Evolutionary conservation across 2,888 invertebrate genomes (phyloP).

Genomic region (Zygaena filipendulae): DNA sequence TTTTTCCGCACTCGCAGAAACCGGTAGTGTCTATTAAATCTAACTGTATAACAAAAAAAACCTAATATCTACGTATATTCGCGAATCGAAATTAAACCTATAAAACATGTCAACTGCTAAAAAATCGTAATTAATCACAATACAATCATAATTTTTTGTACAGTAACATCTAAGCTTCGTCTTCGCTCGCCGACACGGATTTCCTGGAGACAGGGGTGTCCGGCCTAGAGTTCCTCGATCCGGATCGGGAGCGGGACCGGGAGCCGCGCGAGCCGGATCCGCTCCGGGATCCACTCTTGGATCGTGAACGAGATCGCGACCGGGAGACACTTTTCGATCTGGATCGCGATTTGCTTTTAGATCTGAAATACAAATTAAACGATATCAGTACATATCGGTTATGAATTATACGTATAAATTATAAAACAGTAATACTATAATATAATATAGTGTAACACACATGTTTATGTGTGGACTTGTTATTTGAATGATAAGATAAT

Average conservation of each 20-base stretch:
- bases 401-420: too few relatives aligned
- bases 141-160: too few relatives aligned
- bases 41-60: too few relatives aligned
- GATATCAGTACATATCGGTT: too few relatives aligned
- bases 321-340: constrained; percentile 34
- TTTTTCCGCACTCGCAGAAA: too few relatives aligned
- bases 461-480: neutral
- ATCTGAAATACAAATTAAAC: constrained; percentile 6
- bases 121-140: too few relatives aligned
- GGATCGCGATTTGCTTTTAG: constrained; percentile 17
- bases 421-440: too few relatives aligned
- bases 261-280: constrained; percentile 39
- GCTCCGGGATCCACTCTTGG: constrained; percentile 34
- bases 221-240: constrained; percentile 52
- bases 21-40: too few relatives aligned
- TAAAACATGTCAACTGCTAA: too few relatives aligned
- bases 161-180: constrained; percentile 45
- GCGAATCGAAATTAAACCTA: too few relatives aligned
- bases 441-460: too few relatives aligned
- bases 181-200: constrained; percentile 71
- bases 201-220: constrained; percentile 70
- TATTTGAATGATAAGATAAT: neutral
- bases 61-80: too few relatives aligned
- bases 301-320: constrained; percentile 30
- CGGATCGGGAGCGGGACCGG: constrained; percentile 42